Conservation (phyloP, 2,888 invertebrate species). For the Acanthosoma haemorrhoidale region DNA sequence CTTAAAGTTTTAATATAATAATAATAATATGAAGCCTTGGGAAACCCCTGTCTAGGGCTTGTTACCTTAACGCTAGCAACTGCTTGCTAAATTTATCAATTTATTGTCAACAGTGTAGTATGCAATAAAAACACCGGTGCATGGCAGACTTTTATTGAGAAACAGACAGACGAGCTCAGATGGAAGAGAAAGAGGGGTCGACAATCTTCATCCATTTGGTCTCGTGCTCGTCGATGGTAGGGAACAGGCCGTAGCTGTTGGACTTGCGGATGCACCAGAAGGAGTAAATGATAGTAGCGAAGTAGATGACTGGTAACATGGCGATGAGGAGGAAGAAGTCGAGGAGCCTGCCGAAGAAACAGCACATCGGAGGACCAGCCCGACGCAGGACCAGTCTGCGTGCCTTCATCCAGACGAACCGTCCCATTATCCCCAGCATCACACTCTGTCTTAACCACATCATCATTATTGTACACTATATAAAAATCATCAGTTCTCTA, state of each 20-base stretch:
- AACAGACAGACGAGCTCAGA: too few relatives aligned
- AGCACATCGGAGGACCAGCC: not conserved
- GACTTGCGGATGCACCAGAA: conserved; percentile 7
- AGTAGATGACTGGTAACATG: not conserved
- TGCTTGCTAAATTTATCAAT: too few relatives aligned
- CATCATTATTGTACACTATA: too few relatives aligned
- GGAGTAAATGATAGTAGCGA: not conserved
- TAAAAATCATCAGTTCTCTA: too few relatives aligned
- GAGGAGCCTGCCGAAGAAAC: not conserved
- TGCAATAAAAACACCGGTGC: too few relatives aligned
- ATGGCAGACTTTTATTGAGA: too few relatives aligned
- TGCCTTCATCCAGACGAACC: not conserved
- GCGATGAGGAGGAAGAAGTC: not conserved
- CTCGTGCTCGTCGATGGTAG: not conserved
- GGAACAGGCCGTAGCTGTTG: not conserved
- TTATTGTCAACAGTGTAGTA: too few relatives aligned
- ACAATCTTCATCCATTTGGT: conserved; percentile 2
- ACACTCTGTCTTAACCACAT: not conserved
- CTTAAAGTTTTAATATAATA: too few relatives aligned
- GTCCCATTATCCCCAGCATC: not conserved
- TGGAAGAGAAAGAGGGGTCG: not conserved
- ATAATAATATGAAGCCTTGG: too few relatives aligned
- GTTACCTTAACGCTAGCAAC: too few relatives aligned
- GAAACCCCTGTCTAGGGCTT: too few relatives aligned
- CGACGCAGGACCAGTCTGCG: not conserved